Evolutionary conservation across 2,888 invertebrate genomes (phyloP), one percentile per base, ranked within the genome.

Genomic region (Seladonia tumulorum): DNA sequence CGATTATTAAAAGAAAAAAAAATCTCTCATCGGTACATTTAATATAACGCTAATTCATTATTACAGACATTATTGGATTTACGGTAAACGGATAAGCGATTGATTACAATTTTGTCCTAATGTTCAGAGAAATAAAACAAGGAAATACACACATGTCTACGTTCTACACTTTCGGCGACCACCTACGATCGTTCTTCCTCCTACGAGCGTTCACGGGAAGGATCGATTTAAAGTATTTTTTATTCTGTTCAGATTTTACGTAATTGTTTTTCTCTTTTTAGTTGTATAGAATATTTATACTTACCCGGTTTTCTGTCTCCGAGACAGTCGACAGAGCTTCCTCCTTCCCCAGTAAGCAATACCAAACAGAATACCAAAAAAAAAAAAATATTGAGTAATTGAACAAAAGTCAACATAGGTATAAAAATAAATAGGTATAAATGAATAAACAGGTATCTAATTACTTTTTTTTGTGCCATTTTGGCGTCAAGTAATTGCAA

Each of bases 51-150:
- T 93, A 94, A 91, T 92, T 91, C 91, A 93, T 93, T 93, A 92
- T 91, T 93, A 93, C 91, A 92, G 89, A 92, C 90, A 93, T 93
- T 93, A 93, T 88, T 93, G 91, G 89, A 93, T 93, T 91, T 93
- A 93, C 91, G 91, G 90, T 94, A 93, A 93, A 92, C 82, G 86
- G 86, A 90, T 90, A 90, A 90, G 88, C 89, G 89, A 88, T 90
- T 89, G 87, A 93, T 93, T 93, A 94, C 92, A 92, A 93, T 92
- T 93, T 94, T 94, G 93, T 94, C 93, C 93, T 93, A 93, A 93
- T 93, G 92, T 93, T 93, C 91, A 91, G 91, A 93, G 91, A 93
- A 93, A 93, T 93, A 94, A 93, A 93, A 90, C 72, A 90, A 92
- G 80, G 89, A 92, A 93, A 93, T 88, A 90, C 86, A 90, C 81